Evolutionary conservation across 1,140 invertebrate genomes (phyloP).

Genomic region (Drosophila orena): DNA sequence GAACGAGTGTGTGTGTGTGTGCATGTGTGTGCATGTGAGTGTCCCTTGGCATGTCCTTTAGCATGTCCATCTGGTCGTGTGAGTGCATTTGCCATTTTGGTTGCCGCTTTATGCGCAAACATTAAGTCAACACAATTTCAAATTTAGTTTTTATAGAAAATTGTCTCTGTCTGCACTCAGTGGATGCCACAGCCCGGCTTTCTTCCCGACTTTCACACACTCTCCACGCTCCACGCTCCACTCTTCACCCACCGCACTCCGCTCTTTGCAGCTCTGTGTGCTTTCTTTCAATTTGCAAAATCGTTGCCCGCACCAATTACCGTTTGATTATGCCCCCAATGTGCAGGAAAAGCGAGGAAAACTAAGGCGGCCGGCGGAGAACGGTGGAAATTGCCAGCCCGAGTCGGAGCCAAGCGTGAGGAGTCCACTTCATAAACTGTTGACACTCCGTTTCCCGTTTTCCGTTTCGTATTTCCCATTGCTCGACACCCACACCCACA

Average conservation of each 20-base stretch:
- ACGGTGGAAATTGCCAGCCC: constrained; percentile 2
- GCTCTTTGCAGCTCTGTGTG: constrained; percentile 12
- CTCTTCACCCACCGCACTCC: neutral
- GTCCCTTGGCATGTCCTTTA: constrained; percentile 53
- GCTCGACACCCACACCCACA: neutral
- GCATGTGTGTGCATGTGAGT: neutral
- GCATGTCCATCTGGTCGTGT: constrained; percentile 58
- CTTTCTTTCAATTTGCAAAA: constrained; percentile 79
- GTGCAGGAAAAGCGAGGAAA: constrained; percentile 40
- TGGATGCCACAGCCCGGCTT: neutral
- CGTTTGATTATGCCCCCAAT: constrained; percentile 66
- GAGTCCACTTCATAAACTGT: constrained; percentile 72
- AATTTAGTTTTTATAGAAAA: constrained; percentile 81
- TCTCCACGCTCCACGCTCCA: too few relatives aligned
- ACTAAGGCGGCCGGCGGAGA: neutral
- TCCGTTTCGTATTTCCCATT: constrained; percentile 18
- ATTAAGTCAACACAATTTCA: constrained; percentile 83
- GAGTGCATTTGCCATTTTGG: constrained; percentile 77
- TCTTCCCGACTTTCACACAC: neutral
- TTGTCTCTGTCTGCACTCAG: constrained; percentile 51
- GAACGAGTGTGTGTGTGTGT: constrained; percentile 1
- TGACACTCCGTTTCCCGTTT: constrained; percentile 65
- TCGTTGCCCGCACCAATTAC: constrained; percentile 79
- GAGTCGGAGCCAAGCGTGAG: constrained; percentile 4
- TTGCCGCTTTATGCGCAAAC: constrained; percentile 73